These are phyloP conservation scores for Leptothorax acervorum DNA, from an alignment of 2,888 invertebrate genomes.

Conservation along the genomic window DNA sequence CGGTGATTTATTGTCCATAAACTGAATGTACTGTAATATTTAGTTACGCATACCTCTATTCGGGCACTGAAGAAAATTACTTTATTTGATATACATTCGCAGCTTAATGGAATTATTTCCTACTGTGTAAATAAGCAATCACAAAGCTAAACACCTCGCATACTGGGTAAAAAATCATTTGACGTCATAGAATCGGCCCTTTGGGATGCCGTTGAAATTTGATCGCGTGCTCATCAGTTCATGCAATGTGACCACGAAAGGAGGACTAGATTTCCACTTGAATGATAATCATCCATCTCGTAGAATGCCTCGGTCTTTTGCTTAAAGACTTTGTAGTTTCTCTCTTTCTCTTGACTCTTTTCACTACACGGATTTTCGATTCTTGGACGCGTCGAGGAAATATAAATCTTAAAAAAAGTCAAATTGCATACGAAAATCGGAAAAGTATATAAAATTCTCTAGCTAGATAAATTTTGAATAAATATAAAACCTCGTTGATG, in stretches of 20 bases:
- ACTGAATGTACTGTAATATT: conserved; percentile 14
- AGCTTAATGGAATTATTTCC: conserved; percentile 1
- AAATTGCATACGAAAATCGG: neutral
- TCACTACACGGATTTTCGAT: conserved; percentile 34
- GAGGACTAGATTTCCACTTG: conserved; percentile 75
- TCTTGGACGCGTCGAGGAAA: neutral
- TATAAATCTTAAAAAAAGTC: neutral
- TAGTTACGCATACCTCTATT: neutral
- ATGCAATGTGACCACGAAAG: conserved; percentile 72
- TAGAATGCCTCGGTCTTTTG: conserved; percentile 53
- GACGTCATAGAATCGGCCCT: conserved; percentile 55
- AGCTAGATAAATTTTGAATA: conserved; percentile 1
- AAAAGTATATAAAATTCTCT: neutral
- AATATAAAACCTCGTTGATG: conserved; percentile 1
- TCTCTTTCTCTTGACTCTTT: neutral
- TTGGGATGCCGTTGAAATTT: conserved; percentile 79
- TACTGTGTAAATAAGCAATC: conserved; percentile 6
- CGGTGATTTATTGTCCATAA: conserved; percentile 56
- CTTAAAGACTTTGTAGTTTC: conserved; percentile 37
- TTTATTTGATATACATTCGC: conserved; percentile 9
- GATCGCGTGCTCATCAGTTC: conserved; percentile 77
- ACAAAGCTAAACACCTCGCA: neutral
- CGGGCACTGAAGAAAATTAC: neutral
- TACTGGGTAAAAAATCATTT: conserved; percentile 47
- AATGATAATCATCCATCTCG: conserved; percentile 76